Evolutionary conservation across 2,797 vertebrate species (phyloP).

Genomic region (Hipposideros larvatus): DNA sequence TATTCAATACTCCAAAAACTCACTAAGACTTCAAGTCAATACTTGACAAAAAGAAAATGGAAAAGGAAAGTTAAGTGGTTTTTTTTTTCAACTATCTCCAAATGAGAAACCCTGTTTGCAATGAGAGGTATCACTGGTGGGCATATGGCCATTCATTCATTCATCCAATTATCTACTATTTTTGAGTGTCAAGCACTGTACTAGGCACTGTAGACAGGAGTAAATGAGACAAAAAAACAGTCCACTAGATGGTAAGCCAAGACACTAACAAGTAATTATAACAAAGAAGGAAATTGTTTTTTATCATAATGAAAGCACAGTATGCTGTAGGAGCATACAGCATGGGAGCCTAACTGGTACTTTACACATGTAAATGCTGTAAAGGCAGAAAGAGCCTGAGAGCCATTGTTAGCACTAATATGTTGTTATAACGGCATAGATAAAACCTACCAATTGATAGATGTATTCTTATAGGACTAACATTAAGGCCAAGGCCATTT

Average conservation of each 20-base stretch:
- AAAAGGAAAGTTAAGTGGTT: neutral
- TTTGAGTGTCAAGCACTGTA: neutral
- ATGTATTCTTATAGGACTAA: neutral
- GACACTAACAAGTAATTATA: neutral
- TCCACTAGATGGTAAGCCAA: neutral
- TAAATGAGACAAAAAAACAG: neutral
- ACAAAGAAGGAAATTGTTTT: neutral
- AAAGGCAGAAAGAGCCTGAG: neutral
- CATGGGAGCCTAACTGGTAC: neutral
- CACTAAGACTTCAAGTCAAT: neutral
- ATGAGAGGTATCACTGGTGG: neutral
- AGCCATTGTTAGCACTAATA: neutral
- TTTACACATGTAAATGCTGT: neutral
- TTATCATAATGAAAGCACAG: neutral
- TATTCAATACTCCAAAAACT: neutral
- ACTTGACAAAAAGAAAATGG: neutral
- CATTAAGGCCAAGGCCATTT: neutral
- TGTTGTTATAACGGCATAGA: neutral
- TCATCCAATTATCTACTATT: neutral
- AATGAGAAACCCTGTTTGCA: neutral
- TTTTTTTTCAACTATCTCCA: neutral
- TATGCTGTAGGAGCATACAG: neutral
- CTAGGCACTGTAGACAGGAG: neutral
- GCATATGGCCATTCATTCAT: neutral
- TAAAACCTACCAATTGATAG: neutral